phyloP scores from a whole-genome alignment of 2,888 invertebrate species.

The Meteorus colon region DNA sequence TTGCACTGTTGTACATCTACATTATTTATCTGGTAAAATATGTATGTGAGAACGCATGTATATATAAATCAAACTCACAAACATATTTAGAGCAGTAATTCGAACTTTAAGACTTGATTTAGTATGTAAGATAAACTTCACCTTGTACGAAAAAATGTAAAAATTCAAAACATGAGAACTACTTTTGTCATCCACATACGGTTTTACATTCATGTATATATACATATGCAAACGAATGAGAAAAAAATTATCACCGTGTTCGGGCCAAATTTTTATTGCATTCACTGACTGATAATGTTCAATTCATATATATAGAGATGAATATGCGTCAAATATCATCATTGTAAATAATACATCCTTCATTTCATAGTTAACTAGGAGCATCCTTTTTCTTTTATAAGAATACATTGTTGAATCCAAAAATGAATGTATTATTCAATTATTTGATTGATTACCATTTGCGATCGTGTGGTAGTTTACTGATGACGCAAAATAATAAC shows the following conservation, averaged over 20 bases:
- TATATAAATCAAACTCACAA: neutral
- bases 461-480: neutral
- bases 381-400: neutral
- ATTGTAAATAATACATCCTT: constrained; percentile 16
- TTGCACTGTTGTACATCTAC: constrained; percentile 80
- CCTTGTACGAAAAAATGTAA: neutral
- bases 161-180: neutral
- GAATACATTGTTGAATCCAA: neutral
- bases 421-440: neutral
- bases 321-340: neutral
- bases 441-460: neutral
- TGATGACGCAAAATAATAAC: neutral
- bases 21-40: constrained; percentile 78
- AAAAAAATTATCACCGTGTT: neutral
- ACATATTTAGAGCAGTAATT: neutral
- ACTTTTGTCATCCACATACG: neutral
- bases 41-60: constrained; percentile 61
- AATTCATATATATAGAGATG: neutral
- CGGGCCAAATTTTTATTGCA: neutral
- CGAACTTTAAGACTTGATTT: neutral
- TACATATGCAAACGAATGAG: neutral
- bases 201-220: neutral
- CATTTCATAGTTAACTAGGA: constrained; percentile 15
- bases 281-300: neutral
- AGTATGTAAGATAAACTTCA: neutral